These are phyloP conservation scores for Chaetura pelagica DNA, from an alignment of 2,113 vertebrate genomes.

Conservation along the genomic window DNA sequence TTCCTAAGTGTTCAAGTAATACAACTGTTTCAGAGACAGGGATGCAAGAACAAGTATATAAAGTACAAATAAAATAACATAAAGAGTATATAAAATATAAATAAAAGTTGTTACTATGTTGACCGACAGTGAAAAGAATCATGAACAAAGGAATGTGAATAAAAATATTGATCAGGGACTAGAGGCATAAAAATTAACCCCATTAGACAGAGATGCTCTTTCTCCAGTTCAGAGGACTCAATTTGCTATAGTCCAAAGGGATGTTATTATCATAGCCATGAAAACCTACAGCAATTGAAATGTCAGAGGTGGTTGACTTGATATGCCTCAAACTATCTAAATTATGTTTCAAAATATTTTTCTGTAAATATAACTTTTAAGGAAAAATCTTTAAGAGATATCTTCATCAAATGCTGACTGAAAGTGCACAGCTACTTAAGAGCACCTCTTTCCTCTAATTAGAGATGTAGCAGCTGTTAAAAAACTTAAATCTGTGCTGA, in stretches of 20 bases:
- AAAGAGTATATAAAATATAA: not conserved
- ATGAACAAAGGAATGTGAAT: not conserved
- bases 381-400: not conserved
- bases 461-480: not conserved
- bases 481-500: not conserved
- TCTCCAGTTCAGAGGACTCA: not conserved
- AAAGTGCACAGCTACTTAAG: not conserved
- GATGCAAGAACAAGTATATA: not conserved
- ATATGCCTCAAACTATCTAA: not conserved
- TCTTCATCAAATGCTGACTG: not conserved
- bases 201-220: not conserved
- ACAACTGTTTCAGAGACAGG: not conserved
- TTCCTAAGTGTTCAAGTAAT: not conserved
- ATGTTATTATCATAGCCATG: not conserved
- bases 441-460: not conserved
- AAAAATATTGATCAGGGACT: not conserved
- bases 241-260: not conserved
- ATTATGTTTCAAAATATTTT: not conserved
- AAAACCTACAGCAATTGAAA: not conserved
- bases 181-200: not conserved
- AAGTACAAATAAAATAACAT: not conserved
- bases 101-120: not conserved
- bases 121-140: not conserved
- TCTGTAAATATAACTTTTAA: not conserved
- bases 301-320: not conserved